Evolutionary conservation across 30 jellyfish, hydroid and myxozoan species (phyloP).

Genomic region (Turritopsis rubra): DNA sequence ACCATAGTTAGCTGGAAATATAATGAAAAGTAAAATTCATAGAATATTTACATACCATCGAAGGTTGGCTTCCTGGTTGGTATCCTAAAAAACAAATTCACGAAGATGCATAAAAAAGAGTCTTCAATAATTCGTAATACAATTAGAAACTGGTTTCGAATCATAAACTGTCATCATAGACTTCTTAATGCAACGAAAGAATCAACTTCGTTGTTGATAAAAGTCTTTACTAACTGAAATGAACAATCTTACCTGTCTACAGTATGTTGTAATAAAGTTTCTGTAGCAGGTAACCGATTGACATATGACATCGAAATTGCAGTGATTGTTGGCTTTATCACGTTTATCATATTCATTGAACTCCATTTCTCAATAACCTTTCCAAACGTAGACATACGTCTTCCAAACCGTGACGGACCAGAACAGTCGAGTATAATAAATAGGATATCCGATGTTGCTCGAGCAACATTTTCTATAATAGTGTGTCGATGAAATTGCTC

Average conservation of each 20-base stretch:
- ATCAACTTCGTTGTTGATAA: too few species aligned
- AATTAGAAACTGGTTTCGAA: too few species aligned
- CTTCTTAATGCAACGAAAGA: too few species aligned
- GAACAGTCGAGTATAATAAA: background rate
- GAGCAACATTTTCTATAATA: background rate
- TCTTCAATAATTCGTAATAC: too few species aligned
- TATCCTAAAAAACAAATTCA: too few species aligned
- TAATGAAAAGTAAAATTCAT: too few species aligned
- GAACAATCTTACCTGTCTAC: background rate
- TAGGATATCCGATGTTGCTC: background rate
- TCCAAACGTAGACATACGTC: background rate
- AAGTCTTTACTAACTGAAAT: too few species aligned
- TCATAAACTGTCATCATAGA: too few species aligned
- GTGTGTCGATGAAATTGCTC: background rate
- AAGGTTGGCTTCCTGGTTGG: too few species aligned
- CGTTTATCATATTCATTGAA: background rate
- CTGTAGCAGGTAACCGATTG: background rate
- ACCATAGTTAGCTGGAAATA: too few species aligned
- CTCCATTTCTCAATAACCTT: background rate
- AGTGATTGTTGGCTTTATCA: background rate
- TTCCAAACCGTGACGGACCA: background rate
- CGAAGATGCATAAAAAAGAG: too few species aligned
- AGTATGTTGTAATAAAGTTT: background rate
- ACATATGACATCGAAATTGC: background rate
- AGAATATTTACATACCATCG: too few species aligned